Percentiles rank a stretch among this genome's conserved stretches.
Conservation (phyloP, 2,113 vertebrate genomes). For the Sus scrofa region T2T-Sscrofa CM000830.6:65060501-65061000, state of each 20-base stretch:
- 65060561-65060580: background rate
- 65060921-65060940: constrained; percentile 98
- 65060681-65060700: no score
- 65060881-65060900: constrained; percentile 95
- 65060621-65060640: no score
- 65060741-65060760: constrained; percentile 37
- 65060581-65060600: background rate
- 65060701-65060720: no score
- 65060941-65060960: constrained; percentile 95
- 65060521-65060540: constrained; percentile 8
- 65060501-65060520: background rate
- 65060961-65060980: constrained; percentile 93
- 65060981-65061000: constrained; percentile 45
- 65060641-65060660: no score
- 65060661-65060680: no score
- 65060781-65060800: constrained; percentile 66
- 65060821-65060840: constrained; percentile 91
- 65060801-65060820: constrained; percentile 94
- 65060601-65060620: no score
- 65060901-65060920: constrained; percentile 98
- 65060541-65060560: background rate
- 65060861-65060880: constrained; percentile 96
- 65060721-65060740: background rate
- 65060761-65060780: constrained; percentile 45
- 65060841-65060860: constrained; percentile 92